A percentile compares a stretch with the other conserved stretches of the same genome.
phyloP scores from a whole-genome alignment of 2,797 vertebrate genomes.

The Tarsius wallacei region DNA sequence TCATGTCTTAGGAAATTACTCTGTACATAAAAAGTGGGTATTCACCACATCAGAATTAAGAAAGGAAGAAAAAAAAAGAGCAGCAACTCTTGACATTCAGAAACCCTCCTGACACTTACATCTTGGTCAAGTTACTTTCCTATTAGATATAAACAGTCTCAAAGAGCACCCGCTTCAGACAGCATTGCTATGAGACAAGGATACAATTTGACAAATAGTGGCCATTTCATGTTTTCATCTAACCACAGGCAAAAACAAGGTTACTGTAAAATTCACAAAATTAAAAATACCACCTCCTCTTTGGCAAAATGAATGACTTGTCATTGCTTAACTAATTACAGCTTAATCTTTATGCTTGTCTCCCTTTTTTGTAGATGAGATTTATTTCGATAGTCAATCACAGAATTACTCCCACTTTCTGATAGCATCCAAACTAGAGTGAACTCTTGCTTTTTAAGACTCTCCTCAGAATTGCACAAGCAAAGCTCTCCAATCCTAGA shows the following conservation, averaged over 20 bases:
- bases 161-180: not conserved
- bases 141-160: not conserved
- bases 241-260: not conserved
- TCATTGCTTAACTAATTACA: not conserved
- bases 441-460: not conserved
- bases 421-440: not conserved
- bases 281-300: not conserved
- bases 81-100: not conserved
- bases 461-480: not conserved
- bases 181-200: not conserved
- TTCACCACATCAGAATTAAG: not conserved
- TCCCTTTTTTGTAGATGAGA: not conserved
- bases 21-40: not conserved
- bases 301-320: not conserved
- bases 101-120: not conserved
- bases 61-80: not conserved
- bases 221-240: not conserved
- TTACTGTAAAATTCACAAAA: not conserved
- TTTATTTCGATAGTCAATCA: not conserved
- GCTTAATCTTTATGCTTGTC: not conserved
- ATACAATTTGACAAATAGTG: not conserved
- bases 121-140: not conserved
- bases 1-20: not conserved
- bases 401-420: not conserved
- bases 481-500: not conserved